Evolutionary conservation across 2,888 invertebrate species (phyloP), one percentile per base, ranked within the genome.

Genomic region (Agonopterix subpropinquella): DNA sequence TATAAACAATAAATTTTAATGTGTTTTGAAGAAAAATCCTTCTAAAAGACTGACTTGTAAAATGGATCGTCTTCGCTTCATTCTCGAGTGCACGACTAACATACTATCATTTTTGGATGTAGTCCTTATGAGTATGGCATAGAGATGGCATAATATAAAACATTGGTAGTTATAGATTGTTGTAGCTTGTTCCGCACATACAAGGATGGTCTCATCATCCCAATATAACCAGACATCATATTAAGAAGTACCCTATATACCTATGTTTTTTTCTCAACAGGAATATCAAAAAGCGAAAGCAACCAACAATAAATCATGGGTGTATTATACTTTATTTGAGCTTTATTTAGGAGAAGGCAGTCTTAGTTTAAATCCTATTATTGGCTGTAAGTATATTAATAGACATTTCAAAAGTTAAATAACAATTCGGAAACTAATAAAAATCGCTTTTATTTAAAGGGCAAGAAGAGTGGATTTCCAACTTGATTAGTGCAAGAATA

Each of bases 221-320:
- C 18, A 18, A 18, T 4, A 18, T 3, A 18, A 18, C 2, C 18
- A 2, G 18, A 18, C 2, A 28, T 28, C 28, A 28, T 28, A 28
- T 28, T 28, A 18, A 18, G 18, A 18, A 18, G 18, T 18, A 18
- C 18, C 18, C 2, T 18, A 28, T 39, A 39, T 39, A 9, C 10
- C 5, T 42, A 8, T 42, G 2, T 11, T 42, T 42, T 42, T 11
- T 42, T 37, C 36, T 11, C 4, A 11, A 39, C 58, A 88, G 88
- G 86, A 86, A 47, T 88, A 81, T 56, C 88, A 88, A 56, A 88
- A 87, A 56, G 77, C 88, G 0, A 80, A 80, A 50, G 87, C 87
- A 1, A 84, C 84, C 0, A 77, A 80, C 44, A 86, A 87, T 57
- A 80, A 73, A 35, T 63, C 72, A 2, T 88, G 87, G 86, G 65